Base-by-base conservation (phyloP, 2,888 invertebrate species). In the Aspidiotus destructor region DNA sequence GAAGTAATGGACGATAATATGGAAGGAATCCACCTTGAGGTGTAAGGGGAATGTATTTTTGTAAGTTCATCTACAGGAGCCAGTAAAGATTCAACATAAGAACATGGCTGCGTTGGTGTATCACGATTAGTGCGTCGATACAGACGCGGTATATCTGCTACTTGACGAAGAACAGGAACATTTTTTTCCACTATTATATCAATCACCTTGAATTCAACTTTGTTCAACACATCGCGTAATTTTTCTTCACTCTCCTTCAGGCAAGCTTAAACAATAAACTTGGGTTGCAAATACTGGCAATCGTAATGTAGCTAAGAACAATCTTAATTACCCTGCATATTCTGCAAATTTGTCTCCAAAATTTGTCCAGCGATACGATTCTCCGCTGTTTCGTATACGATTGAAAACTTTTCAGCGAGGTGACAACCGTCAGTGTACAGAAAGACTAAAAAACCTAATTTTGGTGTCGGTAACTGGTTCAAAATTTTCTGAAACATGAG, bases 51-150 rank as follows among this genome's bases (percentile, higher is more conserved):
- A 71, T 83, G 83, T 68, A 80, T 79, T 60, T 78, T 75, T 72
- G 82, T 78, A 75, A 88, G 87, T 69, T 82, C 81, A 10, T 78
- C 77, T 62, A 89, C 78, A 3, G 84, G 82, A 70, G 80, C 81
- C 0, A 86, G 74, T 73, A 87, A 81, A 69, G 83, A 81, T 54
- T 84, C 84, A n/a, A 90, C 85, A 75, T 95, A 96, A 16, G 82
- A 77, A 72, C 92, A 92, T 48, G 89, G 84, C 74, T 87, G 87
- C 1, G 84, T 85, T 0, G 95, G 94, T 41, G 87, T 81, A 73
- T 88, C 92, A 71, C 92, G 83, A 77, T 96, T 96, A 0, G 96
- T 96, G 77, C 93, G 87, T 68, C 95, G 82, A 77, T 92, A 97
- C 69, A 96, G 80, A 71, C 96, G 82, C 2, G 98, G 98, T 77